Evolutionary conservation across 2,113 vertebrate species (phyloP).

Genomic region (Herpailurus yagouaroundi): DNA sequence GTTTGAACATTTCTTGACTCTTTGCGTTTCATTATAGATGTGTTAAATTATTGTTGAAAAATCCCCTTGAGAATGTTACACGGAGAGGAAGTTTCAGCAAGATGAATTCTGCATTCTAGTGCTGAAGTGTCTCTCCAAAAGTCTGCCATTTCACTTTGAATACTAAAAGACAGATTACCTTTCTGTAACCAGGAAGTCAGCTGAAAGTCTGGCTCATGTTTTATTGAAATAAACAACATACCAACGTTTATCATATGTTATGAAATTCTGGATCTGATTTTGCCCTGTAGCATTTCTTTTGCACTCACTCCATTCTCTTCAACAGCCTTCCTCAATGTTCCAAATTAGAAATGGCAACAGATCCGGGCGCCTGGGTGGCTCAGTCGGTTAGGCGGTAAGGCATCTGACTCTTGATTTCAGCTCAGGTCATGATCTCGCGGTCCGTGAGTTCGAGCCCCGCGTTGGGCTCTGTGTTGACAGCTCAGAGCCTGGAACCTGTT

Average conservation of each 20-base stretch:
- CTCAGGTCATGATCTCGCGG: no score
- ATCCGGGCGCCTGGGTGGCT: background rate
- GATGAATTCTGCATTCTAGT: background rate
- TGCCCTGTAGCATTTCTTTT: background rate
- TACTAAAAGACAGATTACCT: background rate
- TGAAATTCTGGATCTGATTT: background rate
- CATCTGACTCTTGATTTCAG: no score
- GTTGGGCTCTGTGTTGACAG: no score
- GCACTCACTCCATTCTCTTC: constrained; percentile 27
- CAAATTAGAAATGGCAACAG: constrained; percentile 33
- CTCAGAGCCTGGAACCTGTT: no score
- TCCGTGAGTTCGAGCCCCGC: no score
- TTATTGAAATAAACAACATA: background rate
- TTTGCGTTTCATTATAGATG: background rate
- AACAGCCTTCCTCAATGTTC: constrained; percentile 27
- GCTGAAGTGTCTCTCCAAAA: background rate
- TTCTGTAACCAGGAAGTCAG: background rate
- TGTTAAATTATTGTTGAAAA: background rate
- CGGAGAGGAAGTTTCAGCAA: background rate
- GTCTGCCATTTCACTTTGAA: background rate
- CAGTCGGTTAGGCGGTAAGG: no score
- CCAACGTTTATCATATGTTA: constrained; percentile 15
- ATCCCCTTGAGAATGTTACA: background rate
- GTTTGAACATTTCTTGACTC: background rate
- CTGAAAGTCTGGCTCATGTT: background rate